These are phyloP conservation scores for Argentina silus DNA, from an alignment of 2,797 vertebrate species.

Conservation along the genomic window DNA sequence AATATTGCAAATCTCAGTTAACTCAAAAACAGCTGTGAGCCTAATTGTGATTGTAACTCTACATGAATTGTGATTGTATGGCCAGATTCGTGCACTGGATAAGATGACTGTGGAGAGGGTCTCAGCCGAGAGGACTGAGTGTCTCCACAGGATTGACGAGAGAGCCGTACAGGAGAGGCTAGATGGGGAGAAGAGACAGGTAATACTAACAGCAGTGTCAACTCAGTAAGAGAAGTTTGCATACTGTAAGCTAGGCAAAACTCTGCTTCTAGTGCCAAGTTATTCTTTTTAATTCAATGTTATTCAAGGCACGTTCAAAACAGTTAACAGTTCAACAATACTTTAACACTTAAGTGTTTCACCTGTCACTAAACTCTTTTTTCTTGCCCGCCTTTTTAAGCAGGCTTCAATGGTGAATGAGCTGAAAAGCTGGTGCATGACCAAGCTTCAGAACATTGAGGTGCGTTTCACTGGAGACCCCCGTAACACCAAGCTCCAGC, in stretches of 20 bases:
- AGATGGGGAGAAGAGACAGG: slow-evolving; percentile 89
- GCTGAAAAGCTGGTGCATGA: slow-evolving; percentile 93
- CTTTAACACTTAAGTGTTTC: neutral
- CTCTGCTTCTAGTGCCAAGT: neutral
- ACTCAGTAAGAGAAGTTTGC: neutral
- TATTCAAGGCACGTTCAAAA: neutral
- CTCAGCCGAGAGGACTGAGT: slow-evolving; percentile 88
- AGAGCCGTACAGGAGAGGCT: slow-evolving; percentile 77
- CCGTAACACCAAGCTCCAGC: slow-evolving; percentile 43
- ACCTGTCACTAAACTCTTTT: slow-evolving; percentile 4
- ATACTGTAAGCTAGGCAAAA: neutral
- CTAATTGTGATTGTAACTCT: neutral
- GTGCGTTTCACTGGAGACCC: slow-evolving; percentile 82
- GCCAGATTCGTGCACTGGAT: slow-evolving; percentile 88
- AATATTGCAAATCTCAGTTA: neutral
- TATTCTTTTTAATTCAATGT: neutral
- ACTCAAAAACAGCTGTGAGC: neutral
- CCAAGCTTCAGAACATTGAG: slow-evolving; percentile 93
- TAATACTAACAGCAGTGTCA: slow-evolving; percentile 49
- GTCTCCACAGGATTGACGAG: slow-evolving; percentile 88
- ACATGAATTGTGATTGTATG: slow-evolving; percentile 2
- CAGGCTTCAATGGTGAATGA: slow-evolving; percentile 88
- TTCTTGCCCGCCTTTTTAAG: slow-evolving; percentile 43
- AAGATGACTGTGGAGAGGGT: slow-evolving; percentile 92
- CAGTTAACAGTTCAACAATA: neutral